Conservation (phyloP, 30 jellyfish, hydroid and myxozoan species). For the Pseudorhiza aurosa region DNA sequence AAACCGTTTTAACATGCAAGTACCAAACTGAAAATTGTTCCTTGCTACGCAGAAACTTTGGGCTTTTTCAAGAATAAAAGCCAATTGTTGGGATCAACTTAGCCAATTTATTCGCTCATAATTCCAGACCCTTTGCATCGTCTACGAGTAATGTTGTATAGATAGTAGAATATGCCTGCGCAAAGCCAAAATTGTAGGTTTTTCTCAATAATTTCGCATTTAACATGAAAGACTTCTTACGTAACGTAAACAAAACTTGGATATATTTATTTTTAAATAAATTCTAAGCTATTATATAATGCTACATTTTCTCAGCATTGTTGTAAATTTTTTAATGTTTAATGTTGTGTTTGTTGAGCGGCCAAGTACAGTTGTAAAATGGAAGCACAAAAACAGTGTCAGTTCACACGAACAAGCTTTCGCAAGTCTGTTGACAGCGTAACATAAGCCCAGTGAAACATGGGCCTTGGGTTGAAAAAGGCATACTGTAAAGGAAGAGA, state of each 20-base stretch:
- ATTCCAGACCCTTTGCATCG: conserved; percentile 35
- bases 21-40: conserved; percentile 10
- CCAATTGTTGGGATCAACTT: neutral
- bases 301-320: conserved; percentile 56
- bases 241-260: conserved; percentile 32
- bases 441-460: too few species aligned
- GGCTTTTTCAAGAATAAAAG: conserved; percentile 5
- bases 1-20: neutral
- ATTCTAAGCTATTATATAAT: conserved; percentile 45
- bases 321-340: conserved; percentile 54
- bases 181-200: neutral
- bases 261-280: conserved; percentile 51
- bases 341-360: conserved; percentile 59
- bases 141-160: conserved; percentile 19
- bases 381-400: neutral
- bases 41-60: neutral
- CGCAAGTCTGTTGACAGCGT: too few species aligned
- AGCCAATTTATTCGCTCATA: conserved; percentile 3
- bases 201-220: conserved; percentile 15
- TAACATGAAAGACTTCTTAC: neutral
- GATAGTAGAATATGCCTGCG: conserved; percentile 26
- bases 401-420: too few species aligned
- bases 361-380: conserved; percentile 3
- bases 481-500: too few species aligned
- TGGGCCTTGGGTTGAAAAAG: too few species aligned